Conservation (phyloP, 2,113 vertebrate genomes). For the Ammodytes dubius region DNA sequence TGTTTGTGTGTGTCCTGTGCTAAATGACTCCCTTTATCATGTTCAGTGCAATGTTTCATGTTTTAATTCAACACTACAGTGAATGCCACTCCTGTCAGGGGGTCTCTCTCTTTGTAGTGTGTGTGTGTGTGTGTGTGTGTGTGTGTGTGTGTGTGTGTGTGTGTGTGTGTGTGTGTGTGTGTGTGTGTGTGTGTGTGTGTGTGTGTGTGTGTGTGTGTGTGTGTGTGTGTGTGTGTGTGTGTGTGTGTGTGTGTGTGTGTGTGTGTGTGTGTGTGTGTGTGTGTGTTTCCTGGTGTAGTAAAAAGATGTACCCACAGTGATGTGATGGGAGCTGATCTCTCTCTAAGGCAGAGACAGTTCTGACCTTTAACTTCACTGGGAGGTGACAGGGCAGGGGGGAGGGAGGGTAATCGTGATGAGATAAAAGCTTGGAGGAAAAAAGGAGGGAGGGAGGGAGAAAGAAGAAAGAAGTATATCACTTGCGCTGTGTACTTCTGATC, state of each 20-base stretch:
- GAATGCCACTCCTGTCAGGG: conserved; percentile 43
- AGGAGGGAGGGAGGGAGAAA: conserved; percentile 1
- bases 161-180: conserved; percentile 30
- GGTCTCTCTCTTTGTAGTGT: conserved; percentile 7
- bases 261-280: conserved; percentile 19
- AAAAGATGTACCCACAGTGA: conserved; percentile 56
- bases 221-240: conserved; percentile 26
- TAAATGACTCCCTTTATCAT: conserved; percentile 50
- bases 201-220: conserved; percentile 6
- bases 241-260: conserved; percentile 33
- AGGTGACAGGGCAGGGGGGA: conserved; percentile 18
- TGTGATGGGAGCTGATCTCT: conserved; percentile 72
- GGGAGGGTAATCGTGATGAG: conserved; percentile 1
- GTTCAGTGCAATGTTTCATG: conserved; percentile 21
- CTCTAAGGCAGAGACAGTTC: conserved; percentile 52
- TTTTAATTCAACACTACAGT: conserved; percentile 35
- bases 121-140: conserved; percentile 34
- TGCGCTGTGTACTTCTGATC: neutral
- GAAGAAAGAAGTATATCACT: neutral
- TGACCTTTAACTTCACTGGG: conserved; percentile 68
- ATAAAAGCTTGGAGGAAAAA: neutral
- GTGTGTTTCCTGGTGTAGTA: conserved; percentile 35
- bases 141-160: conserved; percentile 15
- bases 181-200: conserved; percentile 8
- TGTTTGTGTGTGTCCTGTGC: neutral